A percentile compares a stretch with the other conserved stretches of the same genome.
These are phyloP conservation scores for Drosophila tani DNA, from an alignment of 1,140 invertebrate species.

Conservation along the genomic window DNA sequence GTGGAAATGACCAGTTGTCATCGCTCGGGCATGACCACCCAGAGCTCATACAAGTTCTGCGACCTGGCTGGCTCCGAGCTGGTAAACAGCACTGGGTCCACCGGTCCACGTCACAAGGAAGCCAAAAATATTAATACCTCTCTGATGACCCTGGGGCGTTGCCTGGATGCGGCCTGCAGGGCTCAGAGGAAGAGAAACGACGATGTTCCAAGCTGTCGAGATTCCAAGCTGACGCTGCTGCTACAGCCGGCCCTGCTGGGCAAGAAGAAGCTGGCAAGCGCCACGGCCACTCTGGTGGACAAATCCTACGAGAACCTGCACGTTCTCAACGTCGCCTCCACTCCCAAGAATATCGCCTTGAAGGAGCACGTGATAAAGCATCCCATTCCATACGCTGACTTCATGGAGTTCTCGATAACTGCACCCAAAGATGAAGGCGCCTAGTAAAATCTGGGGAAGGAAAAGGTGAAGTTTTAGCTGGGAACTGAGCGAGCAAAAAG, in stretches of 20 bases:
- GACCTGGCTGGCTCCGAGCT: slow-evolving; percentile 90
- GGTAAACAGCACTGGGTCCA: slow-evolving; percentile 85
- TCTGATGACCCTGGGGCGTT: slow-evolving; percentile 93
- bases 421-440: no score
- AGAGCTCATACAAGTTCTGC: slow-evolving; percentile 89
- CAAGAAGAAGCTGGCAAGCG: slow-evolving; percentile 88
- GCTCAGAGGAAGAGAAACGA: slow-evolving; percentile 85
- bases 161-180: slow-evolving; percentile 89
- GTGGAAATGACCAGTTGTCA: slow-evolving; percentile 90
- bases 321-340: no score
- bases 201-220: slow-evolving; percentile 86
- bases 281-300: no score
- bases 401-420: no score
- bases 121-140: slow-evolving; percentile 86
- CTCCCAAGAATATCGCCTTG: no score
- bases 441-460: no score
- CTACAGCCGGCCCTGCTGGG: slow-evolving; percentile 89
- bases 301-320: no score
- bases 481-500: no score
- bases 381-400: no score
- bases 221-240: slow-evolving; percentile 92
- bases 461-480: no score
- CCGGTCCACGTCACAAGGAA: slow-evolving; percentile 93
- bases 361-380: no score
- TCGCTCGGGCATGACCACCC: slow-evolving; percentile 78